Evolutionary conservation across 1,140 invertebrate genomes (phyloP).

Genomic region (Saccostrea echinata): DNA sequence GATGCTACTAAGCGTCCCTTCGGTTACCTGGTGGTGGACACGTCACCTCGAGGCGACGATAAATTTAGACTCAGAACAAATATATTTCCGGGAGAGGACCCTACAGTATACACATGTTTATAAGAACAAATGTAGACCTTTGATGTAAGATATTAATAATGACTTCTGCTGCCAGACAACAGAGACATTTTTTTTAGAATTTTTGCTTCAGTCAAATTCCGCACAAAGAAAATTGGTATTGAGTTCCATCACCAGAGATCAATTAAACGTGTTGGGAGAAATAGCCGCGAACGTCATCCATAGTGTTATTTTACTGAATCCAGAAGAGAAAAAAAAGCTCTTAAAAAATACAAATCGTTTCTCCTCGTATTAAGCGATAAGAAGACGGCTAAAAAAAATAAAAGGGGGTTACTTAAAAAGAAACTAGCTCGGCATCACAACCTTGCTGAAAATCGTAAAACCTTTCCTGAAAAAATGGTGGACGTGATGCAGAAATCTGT

Average conservation of each 20-base stretch:
- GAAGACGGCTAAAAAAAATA: neutral
- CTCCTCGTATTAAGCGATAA: constrained; percentile 7
- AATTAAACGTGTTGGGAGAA: constrained; percentile 28
- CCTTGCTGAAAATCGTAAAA: neutral
- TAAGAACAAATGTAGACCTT: neutral
- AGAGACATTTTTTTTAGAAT: constrained; percentile 25
- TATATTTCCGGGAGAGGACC: constrained; percentile 41
- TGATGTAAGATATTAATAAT: neutral
- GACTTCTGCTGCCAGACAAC: constrained; percentile 3
- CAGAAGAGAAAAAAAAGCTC: neutral
- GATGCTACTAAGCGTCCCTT: constrained; percentile 33
- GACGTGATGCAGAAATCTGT: too few relatives aligned
- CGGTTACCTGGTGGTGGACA: constrained; percentile 52
- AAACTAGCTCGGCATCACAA: neutral
- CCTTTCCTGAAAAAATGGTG: too few relatives aligned
- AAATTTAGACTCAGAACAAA: constrained; percentile 30
- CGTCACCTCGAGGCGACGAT: constrained; percentile 38
- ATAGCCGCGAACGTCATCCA: constrained; percentile 20
- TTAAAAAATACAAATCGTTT: constrained; percentile 24
- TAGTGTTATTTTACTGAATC: neutral
- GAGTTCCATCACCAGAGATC: constrained; percentile 15
- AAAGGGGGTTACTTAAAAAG: neutral
- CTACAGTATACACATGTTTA: neutral
- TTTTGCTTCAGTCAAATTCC: neutral
- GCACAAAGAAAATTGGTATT: constrained; percentile 11